Percentiles rank a stretch among this genome's conserved stretches.
Evolutionary conservation across 2,113 vertebrate genomes (phyloP).

Genomic region (Rhinolophus sinicus): DNA sequence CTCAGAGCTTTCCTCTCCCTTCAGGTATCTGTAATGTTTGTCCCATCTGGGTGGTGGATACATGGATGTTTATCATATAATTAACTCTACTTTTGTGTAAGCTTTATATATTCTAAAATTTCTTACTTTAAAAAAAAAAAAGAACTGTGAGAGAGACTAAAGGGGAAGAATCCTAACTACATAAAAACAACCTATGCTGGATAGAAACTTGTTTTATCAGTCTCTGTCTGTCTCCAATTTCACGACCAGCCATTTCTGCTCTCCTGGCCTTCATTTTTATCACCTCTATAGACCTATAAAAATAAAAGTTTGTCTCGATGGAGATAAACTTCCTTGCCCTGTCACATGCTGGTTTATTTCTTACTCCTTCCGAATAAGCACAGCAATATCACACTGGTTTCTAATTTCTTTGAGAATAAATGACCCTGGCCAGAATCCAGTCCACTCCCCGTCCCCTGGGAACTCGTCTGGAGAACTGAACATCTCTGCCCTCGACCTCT

Average conservation of each 20-base stretch:
- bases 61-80: slow-evolving; percentile 2
- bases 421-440: slow-evolving; percentile 66
- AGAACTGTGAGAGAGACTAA: slow-evolving; percentile 30
- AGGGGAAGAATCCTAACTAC: background rate
- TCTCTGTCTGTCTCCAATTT: background rate
- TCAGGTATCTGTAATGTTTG: background rate
- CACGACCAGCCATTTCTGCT: background rate
- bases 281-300: slow-evolving; percentile 38
- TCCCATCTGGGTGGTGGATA: background rate
- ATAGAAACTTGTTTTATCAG: background rate
- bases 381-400: slow-evolving; percentile 51
- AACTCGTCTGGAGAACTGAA: slow-evolving; percentile 20
- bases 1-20: background rate
- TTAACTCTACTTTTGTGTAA: background rate
- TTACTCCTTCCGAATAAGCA: slow-evolving; percentile 63
- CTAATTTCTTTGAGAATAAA: slow-evolving; percentile 72
- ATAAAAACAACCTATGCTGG: background rate
- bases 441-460: slow-evolving; percentile 49
- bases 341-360: slow-evolving; percentile 61
- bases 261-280: slow-evolving; percentile 37
- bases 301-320: slow-evolving; percentile 50
- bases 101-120: background rate
- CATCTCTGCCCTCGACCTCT: slow-evolving; percentile 63
- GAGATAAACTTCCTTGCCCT: slow-evolving; percentile 44
- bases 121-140: background rate